Conservation (phyloP, 2,797 vertebrate species). For the Glossophaga mutica region DNA sequence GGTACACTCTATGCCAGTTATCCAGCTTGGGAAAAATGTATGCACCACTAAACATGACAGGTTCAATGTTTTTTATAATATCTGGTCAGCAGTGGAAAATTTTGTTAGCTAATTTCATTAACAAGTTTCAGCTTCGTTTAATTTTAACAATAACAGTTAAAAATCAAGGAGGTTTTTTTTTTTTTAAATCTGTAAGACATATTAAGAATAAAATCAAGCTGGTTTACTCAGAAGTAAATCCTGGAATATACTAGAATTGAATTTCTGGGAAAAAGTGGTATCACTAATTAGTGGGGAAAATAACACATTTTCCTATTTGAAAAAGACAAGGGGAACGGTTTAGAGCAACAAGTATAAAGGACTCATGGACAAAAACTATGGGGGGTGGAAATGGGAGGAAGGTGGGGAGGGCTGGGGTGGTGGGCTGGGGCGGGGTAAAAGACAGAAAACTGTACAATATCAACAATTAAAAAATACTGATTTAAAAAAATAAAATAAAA, state of each 20-base stretch:
- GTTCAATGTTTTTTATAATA: conserved; percentile 61
- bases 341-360: too few species aligned
- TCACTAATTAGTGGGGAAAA: neutral
- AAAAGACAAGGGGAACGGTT: too few species aligned
- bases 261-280: neutral
- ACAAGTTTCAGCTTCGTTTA: conserved; percentile 61
- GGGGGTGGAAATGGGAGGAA: too few species aligned
- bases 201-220: neutral
- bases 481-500: too few species aligned
- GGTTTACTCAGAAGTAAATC: neutral
- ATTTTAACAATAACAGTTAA: conserved; percentile 55
- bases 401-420: too few species aligned
- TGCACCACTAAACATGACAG: conserved; percentile 69
- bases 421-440: too few species aligned
- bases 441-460: too few species aligned
- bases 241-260: neutral
- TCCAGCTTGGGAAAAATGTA: conserved; percentile 61
- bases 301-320: neutral
- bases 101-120: conserved; percentile 72
- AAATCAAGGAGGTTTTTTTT: neutral
- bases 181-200: neutral
- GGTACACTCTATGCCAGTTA: conserved; percentile 71
- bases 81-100: conserved; percentile 60
- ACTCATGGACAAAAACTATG: too few species aligned
- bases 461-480: too few species aligned